Conservation (phyloP, 2,888 invertebrate genomes). For the Heliconius aoede region DNA sequence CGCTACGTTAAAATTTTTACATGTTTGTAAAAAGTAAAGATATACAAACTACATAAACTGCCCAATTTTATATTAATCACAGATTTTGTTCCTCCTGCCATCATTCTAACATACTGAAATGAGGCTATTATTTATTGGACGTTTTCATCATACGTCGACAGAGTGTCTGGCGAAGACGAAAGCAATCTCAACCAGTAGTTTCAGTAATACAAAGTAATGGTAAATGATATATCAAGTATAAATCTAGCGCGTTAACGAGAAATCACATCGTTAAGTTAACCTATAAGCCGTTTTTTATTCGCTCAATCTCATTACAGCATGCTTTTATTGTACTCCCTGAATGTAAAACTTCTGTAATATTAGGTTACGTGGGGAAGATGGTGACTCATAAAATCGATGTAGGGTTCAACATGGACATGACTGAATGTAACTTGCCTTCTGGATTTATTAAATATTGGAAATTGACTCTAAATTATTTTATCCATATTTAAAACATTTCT, state of each 20-base stretch:
- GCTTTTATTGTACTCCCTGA: slow-evolving; percentile 11
- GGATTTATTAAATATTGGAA: neutral
- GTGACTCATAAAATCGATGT: neutral
- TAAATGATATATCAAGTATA: slow-evolving; percentile 45
- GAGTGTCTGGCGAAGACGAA: slow-evolving; percentile 40
- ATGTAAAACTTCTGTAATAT: slow-evolving; percentile 18
- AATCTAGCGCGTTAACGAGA: slow-evolving; percentile 31
- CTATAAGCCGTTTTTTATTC: slow-evolving; percentile 21
- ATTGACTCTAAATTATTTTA: too few species aligned
- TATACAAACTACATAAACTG: neutral
- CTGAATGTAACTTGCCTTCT: neutral
- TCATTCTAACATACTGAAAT: neutral
- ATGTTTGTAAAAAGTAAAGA: neutral
- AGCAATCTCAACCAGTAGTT: slow-evolving; percentile 40
- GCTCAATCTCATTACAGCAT: slow-evolving; percentile 20
- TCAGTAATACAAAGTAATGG: slow-evolving; percentile 40
- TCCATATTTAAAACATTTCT: too few species aligned
- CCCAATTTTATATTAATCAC: neutral
- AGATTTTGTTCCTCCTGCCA: neutral
- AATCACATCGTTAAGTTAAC: slow-evolving; percentile 28
- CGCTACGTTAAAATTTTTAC: too few species aligned
- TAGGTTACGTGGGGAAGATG: neutral
- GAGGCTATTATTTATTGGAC: slow-evolving; percentile 21
- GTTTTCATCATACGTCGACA: slow-evolving; percentile 40
- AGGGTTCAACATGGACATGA: neutral